Percentiles rank a stretch among this genome's conserved stretches.
These are phyloP conservation scores for Cataglyphis altisquamis DNA, from an alignment of 2,888 invertebrate genomes.

Conservation along the genomic window DNA sequence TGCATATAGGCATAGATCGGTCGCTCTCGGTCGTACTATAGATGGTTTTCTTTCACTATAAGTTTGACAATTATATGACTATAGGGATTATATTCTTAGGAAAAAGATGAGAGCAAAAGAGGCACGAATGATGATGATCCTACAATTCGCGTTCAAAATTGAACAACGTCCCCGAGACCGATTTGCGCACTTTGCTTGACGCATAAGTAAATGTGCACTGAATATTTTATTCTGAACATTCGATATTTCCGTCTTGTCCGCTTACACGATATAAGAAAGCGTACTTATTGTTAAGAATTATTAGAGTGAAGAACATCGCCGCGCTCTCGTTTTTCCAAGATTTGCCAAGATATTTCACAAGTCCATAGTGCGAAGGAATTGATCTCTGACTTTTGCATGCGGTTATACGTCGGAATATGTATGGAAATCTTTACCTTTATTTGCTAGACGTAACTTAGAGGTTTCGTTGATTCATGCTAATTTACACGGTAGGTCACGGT, in stretches of 20 bases:
- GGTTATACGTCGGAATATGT: background rate
- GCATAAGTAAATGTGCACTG: background rate
- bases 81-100: background rate
- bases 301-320: background rate
- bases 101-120: background rate
- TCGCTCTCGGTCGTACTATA: background rate
- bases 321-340: constrained; percentile 12
- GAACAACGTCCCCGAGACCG: background rate
- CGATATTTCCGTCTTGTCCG: background rate
- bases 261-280: background rate
- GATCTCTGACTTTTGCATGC: constrained; percentile 27
- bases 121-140: background rate
- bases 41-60: background rate
- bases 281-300: background rate
- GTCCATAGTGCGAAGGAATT: constrained; percentile 10
- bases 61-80: background rate
- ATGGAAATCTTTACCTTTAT: constrained; percentile 31
- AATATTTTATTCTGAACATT: background rate
- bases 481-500: constrained; percentile 24
- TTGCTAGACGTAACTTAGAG: background rate
- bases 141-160: background rate
- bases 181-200: background rate
- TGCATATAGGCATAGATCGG: background rate
- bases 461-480: constrained; percentile 42
- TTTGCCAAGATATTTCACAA: constrained; percentile 9